Base-by-base conservation (phyloP, 2,113 vertebrate species). In the Xenus cinereus region DNA sequence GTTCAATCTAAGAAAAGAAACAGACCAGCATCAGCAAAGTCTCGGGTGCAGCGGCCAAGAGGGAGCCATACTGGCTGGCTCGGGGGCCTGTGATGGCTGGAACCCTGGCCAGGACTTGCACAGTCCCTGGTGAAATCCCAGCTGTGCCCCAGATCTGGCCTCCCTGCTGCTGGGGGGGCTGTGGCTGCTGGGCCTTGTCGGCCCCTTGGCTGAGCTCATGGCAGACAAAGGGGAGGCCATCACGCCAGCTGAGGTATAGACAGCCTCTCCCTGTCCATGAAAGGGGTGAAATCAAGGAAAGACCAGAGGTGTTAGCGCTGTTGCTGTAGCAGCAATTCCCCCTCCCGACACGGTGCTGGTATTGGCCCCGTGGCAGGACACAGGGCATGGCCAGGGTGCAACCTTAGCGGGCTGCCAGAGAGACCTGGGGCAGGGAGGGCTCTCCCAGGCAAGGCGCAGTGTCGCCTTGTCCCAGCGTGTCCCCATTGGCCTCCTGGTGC, bases 301-400 rank as follows among this genome's bases (percentile, higher is more conserved):
- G 41, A 35, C 14, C 0, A 1, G 50, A 41, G 35, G 20, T 1
- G 0, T 32, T 64, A 15, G 35, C 0, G 10, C 32, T 39, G 75
- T 54, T 30, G 28, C 30, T 51, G 13, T 14, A 50, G 62, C 37
- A 2, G 1, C 43, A 26, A 8, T 73, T 76, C 16, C 50, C 17
- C 21, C 24, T 81, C n/a, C 27, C 0, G 0, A 39, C 6, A 3
- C 1, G 10, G 45, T 11, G 8, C 30, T 0, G 4, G 28, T 8
- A 10, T 6, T 28, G 43, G 21, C 33, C 20, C 33, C 0, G 0
- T 12, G 37, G 51, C 45, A 60, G 20, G 54, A 75, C 15, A 5
- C 51, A 28, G 22, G 21, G 59, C 9, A 16, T 0, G 2, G 48
- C 11, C 60, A 37, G 22, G n/a, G 26, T 1, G 1, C 26, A 57